Conservation (phyloP, 2,888 invertebrate species). For the Protodeltote pygarga region DNA sequence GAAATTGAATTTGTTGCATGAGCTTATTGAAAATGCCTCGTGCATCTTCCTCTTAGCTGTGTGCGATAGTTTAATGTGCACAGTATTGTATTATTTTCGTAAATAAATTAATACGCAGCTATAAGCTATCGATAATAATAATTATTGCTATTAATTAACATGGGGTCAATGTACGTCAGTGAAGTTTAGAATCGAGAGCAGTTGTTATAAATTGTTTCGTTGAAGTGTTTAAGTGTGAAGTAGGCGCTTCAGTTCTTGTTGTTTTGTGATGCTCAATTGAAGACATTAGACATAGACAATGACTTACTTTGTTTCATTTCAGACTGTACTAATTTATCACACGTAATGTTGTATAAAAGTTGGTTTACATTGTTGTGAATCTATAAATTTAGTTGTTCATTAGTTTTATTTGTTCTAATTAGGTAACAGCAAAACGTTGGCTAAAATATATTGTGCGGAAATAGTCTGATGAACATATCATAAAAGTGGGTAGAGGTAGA, state of each 20-base stretch:
- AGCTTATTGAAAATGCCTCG: constrained; percentile 73
- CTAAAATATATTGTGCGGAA: background rate
- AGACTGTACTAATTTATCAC: constrained; percentile 62
- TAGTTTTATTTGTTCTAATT: constrained; percentile 6
- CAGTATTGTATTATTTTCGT: constrained; percentile 7
- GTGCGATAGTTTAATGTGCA: constrained; percentile 41
- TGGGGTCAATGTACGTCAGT: constrained; percentile 61
- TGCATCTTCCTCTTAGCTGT: constrained; percentile 59
- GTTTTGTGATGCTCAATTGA: constrained; percentile 53
- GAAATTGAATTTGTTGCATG: constrained; percentile 81
- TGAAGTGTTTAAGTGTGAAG: constrained; percentile 50
- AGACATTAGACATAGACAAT: constrained; percentile 60
- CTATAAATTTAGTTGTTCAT: too few relatives aligned
- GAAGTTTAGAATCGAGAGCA: constrained; percentile 52
- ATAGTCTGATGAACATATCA: constrained; percentile 6
- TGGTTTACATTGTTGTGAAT: constrained; percentile 4
- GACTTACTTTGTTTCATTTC: constrained; percentile 70
- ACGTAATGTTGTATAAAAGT: constrained; percentile 7
- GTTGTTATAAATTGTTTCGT: constrained; percentile 46
- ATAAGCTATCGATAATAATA: constrained; percentile 39
- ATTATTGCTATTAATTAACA: constrained; percentile 48
- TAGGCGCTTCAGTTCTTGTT: constrained; percentile 43
- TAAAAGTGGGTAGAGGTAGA: constrained; percentile 8
- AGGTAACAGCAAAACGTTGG: too few relatives aligned
- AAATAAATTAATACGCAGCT: constrained; percentile 10